Conservation (phyloP, 2,113 vertebrate species). For the Columbina picui region DNA sequence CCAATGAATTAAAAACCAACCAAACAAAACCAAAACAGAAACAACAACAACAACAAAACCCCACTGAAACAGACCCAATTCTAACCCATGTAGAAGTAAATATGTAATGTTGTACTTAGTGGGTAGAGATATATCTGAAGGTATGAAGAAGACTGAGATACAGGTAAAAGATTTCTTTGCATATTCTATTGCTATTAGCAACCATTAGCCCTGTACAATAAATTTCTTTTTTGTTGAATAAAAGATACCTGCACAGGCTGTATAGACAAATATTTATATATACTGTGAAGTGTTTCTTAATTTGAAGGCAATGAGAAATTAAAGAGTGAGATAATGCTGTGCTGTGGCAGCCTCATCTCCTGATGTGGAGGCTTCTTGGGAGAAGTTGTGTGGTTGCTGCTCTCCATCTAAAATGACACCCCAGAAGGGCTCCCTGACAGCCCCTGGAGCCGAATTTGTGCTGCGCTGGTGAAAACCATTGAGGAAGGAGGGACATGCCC, state of each 20-base stretch:
- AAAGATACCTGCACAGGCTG: neutral
- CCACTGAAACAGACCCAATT: neutral
- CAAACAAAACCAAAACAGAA: neutral
- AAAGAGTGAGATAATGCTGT: neutral
- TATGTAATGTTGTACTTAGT: neutral
- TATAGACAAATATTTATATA: neutral
- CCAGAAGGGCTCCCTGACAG: constrained; percentile 13
- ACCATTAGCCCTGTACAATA: neutral
- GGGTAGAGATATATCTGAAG: neutral
- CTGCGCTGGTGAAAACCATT: constrained; percentile 58
- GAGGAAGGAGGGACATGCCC: constrained; percentile 27
- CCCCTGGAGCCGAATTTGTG: constrained; percentile 43
- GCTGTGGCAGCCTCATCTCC: neutral
- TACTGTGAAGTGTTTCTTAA: neutral
- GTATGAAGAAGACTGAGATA: neutral
- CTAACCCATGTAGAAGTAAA: neutral
- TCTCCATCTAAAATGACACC: neutral
- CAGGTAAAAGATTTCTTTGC: neutral
- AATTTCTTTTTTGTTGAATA: neutral
- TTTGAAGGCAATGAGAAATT: neutral
- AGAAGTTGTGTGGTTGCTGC: neutral
- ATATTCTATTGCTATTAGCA: neutral
- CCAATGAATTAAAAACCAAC: neutral
- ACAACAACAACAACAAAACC: too few relatives aligned
- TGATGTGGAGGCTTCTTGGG: neutral